Evolutionary conservation across 2,888 invertebrate species (phyloP), one percentile per base, ranked within the genome.

Genomic region (Leucania comma): DNA sequence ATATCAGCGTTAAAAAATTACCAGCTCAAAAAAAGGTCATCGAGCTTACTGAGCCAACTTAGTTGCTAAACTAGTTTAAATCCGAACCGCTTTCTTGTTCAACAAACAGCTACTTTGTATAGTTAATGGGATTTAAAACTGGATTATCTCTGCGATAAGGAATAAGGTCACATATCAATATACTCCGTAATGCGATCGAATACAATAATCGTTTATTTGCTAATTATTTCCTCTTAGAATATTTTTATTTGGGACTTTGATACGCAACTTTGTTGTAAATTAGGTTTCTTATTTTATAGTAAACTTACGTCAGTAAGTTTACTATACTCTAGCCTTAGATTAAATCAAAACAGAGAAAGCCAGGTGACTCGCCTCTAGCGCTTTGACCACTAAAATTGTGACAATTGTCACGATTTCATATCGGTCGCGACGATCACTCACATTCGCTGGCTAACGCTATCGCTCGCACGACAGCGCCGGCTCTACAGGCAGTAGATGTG

Each of bases 211-310:
- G 54, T 80, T 68, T 54, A 56, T 71, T 75, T 59, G 56, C 59
- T 75, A 35, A 68, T 73, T 51, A 42, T 57, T 62, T 24, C 22
- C 35, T 73, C 2, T 58, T 67, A 50, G 62, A 63, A 17, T 65
- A 2, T 67, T 50, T 51, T 71, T 10, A 54, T 17, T 3, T 54
- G 38, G 48, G 14, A 9, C 50, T 56, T 17, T 32, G 65, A 69
- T 75, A 77, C 24, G 73, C 48, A 58, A 80, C 66, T 73, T 66
- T 69, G 65, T 84, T 77, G 69, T 32, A 69, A 81, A 38, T 22
- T 29, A 72, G 53, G 5, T 24, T 6, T 46, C 42, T 42, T 12
- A 5, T 50, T 22, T 5, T 24, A 35, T 10, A 35, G 8, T 35
- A 35, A 0, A 35, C 29, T 32, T 8, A 32, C 29, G n/a, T n/a